These are phyloP conservation scores for Polia nebulosa DNA, from an alignment of 2,888 invertebrate genomes.

Conservation along the genomic window DNA sequence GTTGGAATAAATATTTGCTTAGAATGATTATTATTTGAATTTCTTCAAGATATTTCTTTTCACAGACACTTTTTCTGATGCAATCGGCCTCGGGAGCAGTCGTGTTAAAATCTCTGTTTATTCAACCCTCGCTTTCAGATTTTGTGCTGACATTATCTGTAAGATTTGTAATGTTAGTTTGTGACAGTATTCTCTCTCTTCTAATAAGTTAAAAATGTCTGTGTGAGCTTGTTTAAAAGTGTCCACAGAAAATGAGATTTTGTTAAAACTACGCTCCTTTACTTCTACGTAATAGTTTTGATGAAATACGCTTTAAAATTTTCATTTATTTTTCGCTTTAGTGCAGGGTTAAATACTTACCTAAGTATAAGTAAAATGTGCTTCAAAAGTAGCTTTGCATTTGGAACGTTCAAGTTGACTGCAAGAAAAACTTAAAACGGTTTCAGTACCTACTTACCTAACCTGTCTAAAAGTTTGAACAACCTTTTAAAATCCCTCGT, in stretches of 20 bases:
- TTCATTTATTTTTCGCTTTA: not conserved
- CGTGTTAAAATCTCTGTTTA: slow-evolving; percentile 48
- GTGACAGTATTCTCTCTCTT: slow-evolving; percentile 12
- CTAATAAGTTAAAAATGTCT: slow-evolving; percentile 37
- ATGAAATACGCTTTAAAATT: slow-evolving; percentile 16
- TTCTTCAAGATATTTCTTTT: slow-evolving; percentile 12
- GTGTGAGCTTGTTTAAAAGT: slow-evolving; percentile 25
- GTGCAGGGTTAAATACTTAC: not conserved
- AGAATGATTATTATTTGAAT: slow-evolving; percentile 28
- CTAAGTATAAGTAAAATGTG: slow-evolving; percentile 3
- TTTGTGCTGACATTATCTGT: slow-evolving; percentile 36
- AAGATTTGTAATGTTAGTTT: slow-evolving; percentile 28
- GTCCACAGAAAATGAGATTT: slow-evolving; percentile 18
- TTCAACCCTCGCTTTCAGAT: slow-evolving; percentile 40
- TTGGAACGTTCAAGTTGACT: not conserved
- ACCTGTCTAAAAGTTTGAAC: not conserved
- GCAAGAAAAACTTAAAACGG: not conserved
- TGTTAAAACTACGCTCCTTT: slow-evolving; percentile 24
- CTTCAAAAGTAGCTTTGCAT: not conserved
- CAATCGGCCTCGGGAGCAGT: slow-evolving; percentile 26
- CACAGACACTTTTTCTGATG: slow-evolving; percentile 11
- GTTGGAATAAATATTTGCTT: slow-evolving; percentile 46
- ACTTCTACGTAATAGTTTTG: slow-evolving; percentile 1
- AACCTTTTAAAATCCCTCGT: not conserved
- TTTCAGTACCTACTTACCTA: too few relatives aligned